Conservation (phyloP, 2,797 vertebrate genomes). For the Ciconia nigra region DNA sequence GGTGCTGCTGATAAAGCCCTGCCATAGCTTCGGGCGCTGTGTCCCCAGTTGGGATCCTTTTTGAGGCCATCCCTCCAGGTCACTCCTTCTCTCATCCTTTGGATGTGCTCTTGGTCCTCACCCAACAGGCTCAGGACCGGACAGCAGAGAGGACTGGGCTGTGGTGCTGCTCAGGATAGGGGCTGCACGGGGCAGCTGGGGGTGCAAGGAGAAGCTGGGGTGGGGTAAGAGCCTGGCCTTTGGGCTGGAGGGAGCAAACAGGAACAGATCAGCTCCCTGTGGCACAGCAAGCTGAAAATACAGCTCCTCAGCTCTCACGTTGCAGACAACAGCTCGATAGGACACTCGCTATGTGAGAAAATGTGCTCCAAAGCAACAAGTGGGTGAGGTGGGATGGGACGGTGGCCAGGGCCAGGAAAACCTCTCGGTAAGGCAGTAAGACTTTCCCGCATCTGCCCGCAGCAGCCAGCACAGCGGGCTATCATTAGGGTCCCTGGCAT, state of each 20-base stretch:
- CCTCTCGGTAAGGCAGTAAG: not conserved
- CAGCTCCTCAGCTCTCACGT: not conserved
- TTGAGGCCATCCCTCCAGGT: not conserved
- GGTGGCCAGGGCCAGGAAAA: not conserved
- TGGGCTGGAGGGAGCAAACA: not conserved
- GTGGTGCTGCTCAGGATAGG: not conserved
- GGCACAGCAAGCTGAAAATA: not conserved
- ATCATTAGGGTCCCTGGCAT: not conserved
- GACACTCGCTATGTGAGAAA: not conserved
- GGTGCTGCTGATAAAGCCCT: not conserved
- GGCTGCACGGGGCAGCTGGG: not conserved
- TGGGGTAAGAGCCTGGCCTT: not conserved
- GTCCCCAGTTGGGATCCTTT: not conserved
- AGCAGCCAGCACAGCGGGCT: not conserved
- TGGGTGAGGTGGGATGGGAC: not conserved
- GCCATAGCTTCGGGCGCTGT: not conserved
- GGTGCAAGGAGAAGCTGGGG: not conserved
- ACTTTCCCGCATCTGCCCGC: accelerated
- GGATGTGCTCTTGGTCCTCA: not conserved
- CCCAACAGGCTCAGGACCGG: not conserved
- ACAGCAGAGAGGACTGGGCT: not conserved
- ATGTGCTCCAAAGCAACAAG: not conserved
- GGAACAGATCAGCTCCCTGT: not conserved
- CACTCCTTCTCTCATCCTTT: not conserved
- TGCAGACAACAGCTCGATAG: accelerated